Percentiles rank a stretch among this genome's conserved stretches.
Conservation (phyloP, 2,797 vertebrate species). For the Sebastes nivosus region DNA sequence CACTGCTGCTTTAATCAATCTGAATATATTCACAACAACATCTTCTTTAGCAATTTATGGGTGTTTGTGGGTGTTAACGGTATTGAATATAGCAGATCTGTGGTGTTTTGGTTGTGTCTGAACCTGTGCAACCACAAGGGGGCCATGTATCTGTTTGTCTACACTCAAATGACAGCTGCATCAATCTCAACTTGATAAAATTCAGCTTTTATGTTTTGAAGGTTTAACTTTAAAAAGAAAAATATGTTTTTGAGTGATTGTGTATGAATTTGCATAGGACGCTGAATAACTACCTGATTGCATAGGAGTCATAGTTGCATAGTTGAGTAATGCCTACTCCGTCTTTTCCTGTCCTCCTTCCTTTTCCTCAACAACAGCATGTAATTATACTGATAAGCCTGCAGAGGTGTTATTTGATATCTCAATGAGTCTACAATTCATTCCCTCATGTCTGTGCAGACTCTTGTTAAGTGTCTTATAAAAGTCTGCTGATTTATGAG, state of each 20-base stretch:
- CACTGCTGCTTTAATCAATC: no score
- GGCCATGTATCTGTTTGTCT: constrained; percentile 29
- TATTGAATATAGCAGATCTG: background rate
- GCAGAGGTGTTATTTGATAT: constrained; percentile 42
- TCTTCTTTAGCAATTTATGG: background rate
- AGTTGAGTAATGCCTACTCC: background rate
- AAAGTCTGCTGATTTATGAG: constrained; percentile 64
- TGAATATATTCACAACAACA: background rate
- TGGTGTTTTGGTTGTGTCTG: background rate
- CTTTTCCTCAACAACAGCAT: constrained; percentile 12
- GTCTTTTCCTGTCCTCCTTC: background rate
- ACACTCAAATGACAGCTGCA: background rate
- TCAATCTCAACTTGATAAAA: background rate
- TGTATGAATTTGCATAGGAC: background rate
- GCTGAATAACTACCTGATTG: background rate
- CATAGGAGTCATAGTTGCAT: background rate
- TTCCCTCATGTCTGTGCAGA: constrained; percentile 31
- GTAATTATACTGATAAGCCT: constrained; percentile 48
- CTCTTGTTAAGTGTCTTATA: constrained; percentile 62
- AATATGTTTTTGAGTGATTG: background rate
- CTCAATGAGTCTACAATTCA: constrained; percentile 41
- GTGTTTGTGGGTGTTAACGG: background rate
- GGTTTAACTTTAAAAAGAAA: background rate
- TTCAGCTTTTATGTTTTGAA: background rate
- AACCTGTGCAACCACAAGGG: constrained; percentile 45